These are phyloP conservation scores for Eremobia ochroleuca DNA, from an alignment of 2,888 invertebrate species.

Conservation along the genomic window DNA sequence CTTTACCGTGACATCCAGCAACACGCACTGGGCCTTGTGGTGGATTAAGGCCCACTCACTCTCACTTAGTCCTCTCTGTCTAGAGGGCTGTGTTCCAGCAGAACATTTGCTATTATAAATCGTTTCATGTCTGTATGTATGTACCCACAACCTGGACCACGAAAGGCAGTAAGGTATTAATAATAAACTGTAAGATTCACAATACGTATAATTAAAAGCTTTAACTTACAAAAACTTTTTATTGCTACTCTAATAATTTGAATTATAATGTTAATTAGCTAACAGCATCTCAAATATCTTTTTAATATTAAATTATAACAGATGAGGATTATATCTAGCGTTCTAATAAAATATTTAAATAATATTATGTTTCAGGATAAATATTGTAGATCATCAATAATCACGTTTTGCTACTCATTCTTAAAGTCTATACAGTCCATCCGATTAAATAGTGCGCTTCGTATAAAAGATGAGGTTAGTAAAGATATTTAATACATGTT, in stretches of 20 bases:
- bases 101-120: no score
- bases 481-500: neutral
- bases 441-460: neutral
- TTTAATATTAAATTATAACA: neutral
- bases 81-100: no score
- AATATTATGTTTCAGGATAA: neutral
- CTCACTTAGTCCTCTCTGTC: no score
- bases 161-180: neutral
- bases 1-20: neutral
- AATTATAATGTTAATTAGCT: neutral
- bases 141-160: no score
- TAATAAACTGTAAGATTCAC: neutral
- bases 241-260: neutral
- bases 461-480: neutral
- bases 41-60: neutral
- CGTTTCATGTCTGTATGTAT: neutral
- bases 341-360: neutral
- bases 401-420: neutral
- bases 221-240: neutral
- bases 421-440: neutral
- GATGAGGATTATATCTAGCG: neutral
- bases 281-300: neutral
- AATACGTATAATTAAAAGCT: neutral
- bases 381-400: neutral
- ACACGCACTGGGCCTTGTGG: neutral